phyloP scores from a whole-genome alignment of 2,113 vertebrate genomes.

The Sinocyclocheilus anshuiensis region DNA sequence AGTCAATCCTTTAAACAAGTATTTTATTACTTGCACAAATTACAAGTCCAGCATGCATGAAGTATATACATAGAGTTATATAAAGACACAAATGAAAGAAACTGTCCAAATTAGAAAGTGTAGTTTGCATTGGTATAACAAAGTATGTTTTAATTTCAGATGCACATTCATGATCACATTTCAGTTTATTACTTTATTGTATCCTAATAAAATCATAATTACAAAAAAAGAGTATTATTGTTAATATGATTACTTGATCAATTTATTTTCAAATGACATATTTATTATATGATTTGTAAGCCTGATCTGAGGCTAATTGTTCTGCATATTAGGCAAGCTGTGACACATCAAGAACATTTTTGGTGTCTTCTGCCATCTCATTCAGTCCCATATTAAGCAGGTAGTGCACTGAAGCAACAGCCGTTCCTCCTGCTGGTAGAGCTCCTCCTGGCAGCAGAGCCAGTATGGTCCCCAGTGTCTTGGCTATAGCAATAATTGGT shows the following conservation, averaged over 20 bases:
- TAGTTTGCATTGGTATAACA: no score
- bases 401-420: neutral
- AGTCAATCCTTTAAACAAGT: no score
- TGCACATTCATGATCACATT: neutral
- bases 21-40: no score
- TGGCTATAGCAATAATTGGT: neutral
- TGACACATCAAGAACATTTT: neutral
- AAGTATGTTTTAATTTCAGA: neutral
- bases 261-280: neutral
- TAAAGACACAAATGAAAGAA: no score
- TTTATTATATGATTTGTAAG: neutral
- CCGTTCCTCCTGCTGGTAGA: neutral
- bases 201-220: no score
- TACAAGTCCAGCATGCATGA: no score
- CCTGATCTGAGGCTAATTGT: neutral
- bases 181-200: neutral
- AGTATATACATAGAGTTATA: no score
- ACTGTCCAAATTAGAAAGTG: no score
- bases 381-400: neutral
- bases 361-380: constrained; percentile 20
- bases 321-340: neutral
- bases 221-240: neutral
- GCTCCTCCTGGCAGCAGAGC: constrained; percentile 11
- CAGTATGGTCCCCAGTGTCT: neutral
- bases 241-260: neutral